Conservation (phyloP, 2,888 invertebrate species). For the Synanthedon vespiformis region DNA sequence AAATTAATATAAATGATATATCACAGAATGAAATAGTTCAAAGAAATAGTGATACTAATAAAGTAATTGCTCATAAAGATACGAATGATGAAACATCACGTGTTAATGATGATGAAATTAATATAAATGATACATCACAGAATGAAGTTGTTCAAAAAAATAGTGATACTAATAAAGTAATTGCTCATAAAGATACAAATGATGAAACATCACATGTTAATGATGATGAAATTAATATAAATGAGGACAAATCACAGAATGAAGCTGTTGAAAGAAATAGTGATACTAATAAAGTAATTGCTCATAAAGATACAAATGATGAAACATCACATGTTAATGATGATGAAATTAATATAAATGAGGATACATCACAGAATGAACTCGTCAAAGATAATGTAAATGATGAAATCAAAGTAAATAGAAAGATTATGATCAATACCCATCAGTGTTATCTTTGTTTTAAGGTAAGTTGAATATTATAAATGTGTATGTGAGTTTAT, state of each 20-base stretch:
- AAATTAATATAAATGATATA: neutral
- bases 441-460: constrained; percentile 54
- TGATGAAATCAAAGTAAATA: constrained; percentile 5
- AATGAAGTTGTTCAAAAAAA: neutral
- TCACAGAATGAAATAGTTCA: neutral
- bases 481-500: too few species aligned
- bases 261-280: neutral
- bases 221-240: neutral
- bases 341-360: neutral
- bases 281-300: neutral
- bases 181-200: too few species aligned
- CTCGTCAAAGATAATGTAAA: constrained; percentile 6
- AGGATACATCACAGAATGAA: neutral
- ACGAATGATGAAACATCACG: too few species aligned
- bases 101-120: neutral
- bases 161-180: neutral
- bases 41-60: constrained; percentile 1
- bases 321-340: too few species aligned
- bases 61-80: neutral
- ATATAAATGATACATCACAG: constrained; percentile 1
- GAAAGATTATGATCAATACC: constrained; percentile 27
- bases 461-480: constrained; percentile 25
- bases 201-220: too few species aligned
- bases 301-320: too few species aligned
- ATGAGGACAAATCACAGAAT: neutral